Conservation (phyloP, 2,113 vertebrate species). For the Pavo muticus region DNA sequence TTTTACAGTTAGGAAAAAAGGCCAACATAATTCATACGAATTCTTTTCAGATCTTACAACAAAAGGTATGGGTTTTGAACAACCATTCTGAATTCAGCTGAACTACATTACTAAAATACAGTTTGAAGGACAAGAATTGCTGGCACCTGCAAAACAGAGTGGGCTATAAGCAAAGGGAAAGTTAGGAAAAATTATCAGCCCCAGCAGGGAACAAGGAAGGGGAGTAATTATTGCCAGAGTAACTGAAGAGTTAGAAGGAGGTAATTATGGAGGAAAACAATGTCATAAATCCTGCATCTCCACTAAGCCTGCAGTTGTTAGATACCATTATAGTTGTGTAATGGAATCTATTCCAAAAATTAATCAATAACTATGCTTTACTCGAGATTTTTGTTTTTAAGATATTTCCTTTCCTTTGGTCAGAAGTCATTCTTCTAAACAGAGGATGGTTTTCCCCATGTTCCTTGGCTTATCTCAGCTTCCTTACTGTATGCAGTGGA, state of each 20-base stretch:
- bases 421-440: not conserved
- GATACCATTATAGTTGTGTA: not conserved
- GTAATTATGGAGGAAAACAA: not conserved
- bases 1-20: not conserved
- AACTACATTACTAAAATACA: not conserved
- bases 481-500: not conserved
- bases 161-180: not conserved
- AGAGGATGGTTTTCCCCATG: not conserved
- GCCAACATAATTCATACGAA: not conserved
- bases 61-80: not conserved
- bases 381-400: not conserved
- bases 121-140: constrained; percentile 17
- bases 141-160: not conserved
- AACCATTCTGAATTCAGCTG: constrained; percentile 11
- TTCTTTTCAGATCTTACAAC: not conserved
- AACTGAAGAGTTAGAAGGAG: not conserved
- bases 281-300: not conserved
- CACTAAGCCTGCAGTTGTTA: not conserved
- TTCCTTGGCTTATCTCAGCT: not conserved
- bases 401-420: not conserved
- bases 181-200: not conserved
- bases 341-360: not conserved
- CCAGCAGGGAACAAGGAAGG: not conserved
- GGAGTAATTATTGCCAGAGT: not conserved
- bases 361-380: not conserved